A percentile compares a stretch with the other conserved stretches of the same genome.
phyloP scores from a whole-genome alignment of 2,888 invertebrate genomes.

The Tolmerus cingulatus region DNA sequence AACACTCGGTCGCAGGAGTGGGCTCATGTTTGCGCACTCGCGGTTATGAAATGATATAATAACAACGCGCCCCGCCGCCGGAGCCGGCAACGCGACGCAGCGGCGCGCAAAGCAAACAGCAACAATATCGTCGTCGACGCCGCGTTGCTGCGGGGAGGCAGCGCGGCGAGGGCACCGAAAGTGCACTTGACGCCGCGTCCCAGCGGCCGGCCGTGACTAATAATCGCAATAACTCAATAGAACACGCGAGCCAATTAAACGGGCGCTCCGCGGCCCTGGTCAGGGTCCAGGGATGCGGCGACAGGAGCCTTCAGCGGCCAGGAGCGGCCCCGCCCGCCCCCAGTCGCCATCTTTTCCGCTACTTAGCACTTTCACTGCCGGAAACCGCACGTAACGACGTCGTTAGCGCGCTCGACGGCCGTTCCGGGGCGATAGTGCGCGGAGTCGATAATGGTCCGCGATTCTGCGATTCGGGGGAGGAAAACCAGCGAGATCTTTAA shows the following conservation, averaged over 20 bases:
- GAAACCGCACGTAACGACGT: conserved; percentile 37
- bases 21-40: conserved; percentile 47
- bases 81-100: not conserved
- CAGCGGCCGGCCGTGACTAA: conserved; percentile 47
- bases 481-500: not conserved
- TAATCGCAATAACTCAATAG: conserved; percentile 48
- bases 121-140: conserved; percentile 40
- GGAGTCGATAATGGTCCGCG: not conserved
- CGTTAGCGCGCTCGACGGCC: not conserved
- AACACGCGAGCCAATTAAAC: conserved; percentile 49
- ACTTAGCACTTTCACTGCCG: conserved; percentile 47
- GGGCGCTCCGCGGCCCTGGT: not conserved
- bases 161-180: conserved; percentile 12
- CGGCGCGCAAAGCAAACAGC: conserved; percentile 3
- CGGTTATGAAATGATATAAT: conserved; percentile 46
- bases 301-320: not conserved
- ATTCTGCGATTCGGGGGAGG: not conserved
- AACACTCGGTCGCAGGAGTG: conserved; percentile 44
- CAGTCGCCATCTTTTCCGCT: conserved; percentile 31
- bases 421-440: not conserved
- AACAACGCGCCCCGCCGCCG: conserved; percentile 25
- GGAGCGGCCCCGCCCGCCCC: not conserved
- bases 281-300: not conserved
- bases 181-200: conserved; percentile 36
- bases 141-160: not conserved